A percentile compares a stretch with the other conserved stretches of the same genome.
phyloP scores from a whole-genome alignment of 2,113 vertebrate genomes.

The Epinephelus cyanopodus region DNA sequence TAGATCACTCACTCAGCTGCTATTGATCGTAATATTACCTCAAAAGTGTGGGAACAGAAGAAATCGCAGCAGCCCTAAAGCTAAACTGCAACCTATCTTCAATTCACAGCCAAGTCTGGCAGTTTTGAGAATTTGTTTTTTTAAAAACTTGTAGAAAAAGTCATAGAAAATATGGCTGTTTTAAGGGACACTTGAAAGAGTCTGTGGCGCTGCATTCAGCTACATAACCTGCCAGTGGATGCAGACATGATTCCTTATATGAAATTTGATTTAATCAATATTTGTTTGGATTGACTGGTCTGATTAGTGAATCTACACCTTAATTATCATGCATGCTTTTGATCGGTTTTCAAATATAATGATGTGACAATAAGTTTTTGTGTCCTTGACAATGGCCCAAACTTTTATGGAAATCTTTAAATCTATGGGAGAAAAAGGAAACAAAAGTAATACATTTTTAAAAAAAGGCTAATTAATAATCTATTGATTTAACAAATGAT shows the following conservation, averaged over 20 bases:
- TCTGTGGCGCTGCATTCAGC: not conserved
- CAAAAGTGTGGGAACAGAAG: conserved; percentile 37
- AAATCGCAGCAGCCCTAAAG: conserved; percentile 16
- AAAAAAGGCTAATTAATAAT: not conserved
- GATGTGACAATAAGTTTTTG: not conserved
- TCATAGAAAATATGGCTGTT: not conserved
- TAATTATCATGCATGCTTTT: not conserved
- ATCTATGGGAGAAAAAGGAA: not conserved
- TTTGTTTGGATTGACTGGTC: not conserved
- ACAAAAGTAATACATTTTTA: not conserved
- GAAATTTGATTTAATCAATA: not conserved
- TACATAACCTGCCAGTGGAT: conserved; percentile 8
- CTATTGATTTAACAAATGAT: not conserved
- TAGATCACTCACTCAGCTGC: conserved; percentile 55
- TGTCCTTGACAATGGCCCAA: not conserved
- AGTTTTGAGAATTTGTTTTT: not conserved
- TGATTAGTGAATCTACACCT: not conserved
- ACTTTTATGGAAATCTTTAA: not conserved
- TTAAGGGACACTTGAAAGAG: not conserved
- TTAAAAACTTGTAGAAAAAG: not conserved
- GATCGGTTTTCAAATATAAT: not conserved
- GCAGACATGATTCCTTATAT: not conserved
- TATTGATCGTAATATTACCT: conserved; percentile 46
- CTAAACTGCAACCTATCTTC: conserved; percentile 6
- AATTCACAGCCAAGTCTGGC: conserved; percentile 34